These are phyloP conservation scores for Dromas ardeola DNA, from an alignment of 2,113 vertebrate genomes.

Conservation along the genomic window DNA sequence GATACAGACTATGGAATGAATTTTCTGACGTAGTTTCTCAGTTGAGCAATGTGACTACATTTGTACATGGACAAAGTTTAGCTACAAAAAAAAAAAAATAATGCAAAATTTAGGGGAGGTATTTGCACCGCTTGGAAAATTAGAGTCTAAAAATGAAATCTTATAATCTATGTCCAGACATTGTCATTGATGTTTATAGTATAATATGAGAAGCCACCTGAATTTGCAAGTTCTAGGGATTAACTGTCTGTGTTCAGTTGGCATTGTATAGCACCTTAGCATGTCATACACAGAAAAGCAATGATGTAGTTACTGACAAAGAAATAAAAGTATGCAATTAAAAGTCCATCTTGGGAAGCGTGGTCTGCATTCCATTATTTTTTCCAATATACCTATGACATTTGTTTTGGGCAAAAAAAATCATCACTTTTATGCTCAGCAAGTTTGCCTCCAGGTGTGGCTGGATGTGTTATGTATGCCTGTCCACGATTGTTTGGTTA, in stretches of 20 bases:
- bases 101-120: not conserved
- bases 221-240: not conserved
- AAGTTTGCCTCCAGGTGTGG: not conserved
- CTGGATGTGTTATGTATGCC: not conserved
- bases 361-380: not conserved
- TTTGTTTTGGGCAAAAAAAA: not conserved
- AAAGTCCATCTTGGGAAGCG: not conserved
- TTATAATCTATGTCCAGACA: not conserved
- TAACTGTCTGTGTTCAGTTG: not conserved
- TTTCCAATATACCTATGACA: not conserved
- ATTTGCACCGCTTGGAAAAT: not conserved
- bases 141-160: not conserved
- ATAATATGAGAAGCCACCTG: not conserved
- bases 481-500: not conserved
- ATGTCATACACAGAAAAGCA: not conserved
- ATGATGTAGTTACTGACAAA: not conserved
- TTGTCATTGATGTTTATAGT: not conserved
- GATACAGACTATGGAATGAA: not conserved
- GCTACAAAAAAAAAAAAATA: not conserved
- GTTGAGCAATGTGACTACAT: not conserved
- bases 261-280: not conserved
- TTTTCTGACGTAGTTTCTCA: not conserved
- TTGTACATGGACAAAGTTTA: not conserved
- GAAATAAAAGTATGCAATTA: not conserved
- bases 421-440: not conserved